Conservation (phyloP, 2,113 vertebrate genomes). For the Hippolais icterina region DNA sequence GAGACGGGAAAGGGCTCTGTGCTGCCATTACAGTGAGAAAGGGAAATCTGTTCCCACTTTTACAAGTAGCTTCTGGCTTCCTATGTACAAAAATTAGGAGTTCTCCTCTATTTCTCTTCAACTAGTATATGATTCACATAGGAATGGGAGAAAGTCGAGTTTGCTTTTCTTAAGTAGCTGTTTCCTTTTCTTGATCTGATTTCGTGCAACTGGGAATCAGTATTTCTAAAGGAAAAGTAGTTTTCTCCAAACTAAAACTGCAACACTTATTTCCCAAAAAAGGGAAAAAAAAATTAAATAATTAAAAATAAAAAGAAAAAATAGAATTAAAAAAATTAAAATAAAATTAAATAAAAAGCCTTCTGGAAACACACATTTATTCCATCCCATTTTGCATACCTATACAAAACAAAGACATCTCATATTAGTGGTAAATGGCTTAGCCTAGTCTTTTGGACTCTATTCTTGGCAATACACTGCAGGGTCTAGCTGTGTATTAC, state of each 20-base stretch:
- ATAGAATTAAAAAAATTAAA: too few species aligned
- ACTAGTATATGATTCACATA: background rate
- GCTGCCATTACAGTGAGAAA: background rate
- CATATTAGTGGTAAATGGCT: background rate
- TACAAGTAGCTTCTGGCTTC: background rate
- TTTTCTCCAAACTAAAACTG: background rate
- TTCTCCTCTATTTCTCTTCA: background rate
- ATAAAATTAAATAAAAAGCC: background rate
- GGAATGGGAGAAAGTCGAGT: background rate
- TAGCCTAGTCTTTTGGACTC: conserved; percentile 5
- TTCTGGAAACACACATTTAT: background rate
- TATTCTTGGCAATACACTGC: background rate
- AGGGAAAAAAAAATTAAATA: too few species aligned
- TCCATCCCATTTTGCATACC: background rate
- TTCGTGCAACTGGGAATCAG: background rate
- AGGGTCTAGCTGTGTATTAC: background rate
- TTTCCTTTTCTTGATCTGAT: background rate
- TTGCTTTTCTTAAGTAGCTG: background rate
- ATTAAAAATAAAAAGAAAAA: too few species aligned
- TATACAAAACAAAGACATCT: conserved; percentile 13
- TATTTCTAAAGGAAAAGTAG: background rate
- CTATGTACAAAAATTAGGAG: background rate
- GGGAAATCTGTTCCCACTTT: background rate
- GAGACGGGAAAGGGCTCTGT: background rate
- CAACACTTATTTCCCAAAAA: background rate